Evolutionary conservation across 2,888 invertebrate genomes (phyloP).

Genomic region (Noctuana brunneofusca): DNA sequence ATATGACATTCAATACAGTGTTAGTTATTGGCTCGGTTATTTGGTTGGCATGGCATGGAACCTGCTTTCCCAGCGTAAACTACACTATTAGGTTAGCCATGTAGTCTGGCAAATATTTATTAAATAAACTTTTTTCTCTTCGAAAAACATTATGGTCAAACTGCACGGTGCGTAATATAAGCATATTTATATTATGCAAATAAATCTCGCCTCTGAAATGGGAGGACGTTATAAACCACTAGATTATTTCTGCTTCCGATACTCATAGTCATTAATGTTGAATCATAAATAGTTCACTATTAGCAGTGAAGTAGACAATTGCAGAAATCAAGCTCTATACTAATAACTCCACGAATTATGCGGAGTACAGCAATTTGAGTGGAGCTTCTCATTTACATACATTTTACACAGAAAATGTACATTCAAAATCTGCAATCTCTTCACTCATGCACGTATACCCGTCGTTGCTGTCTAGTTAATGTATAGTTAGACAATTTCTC

Average conservation of each 20-base stretch:
- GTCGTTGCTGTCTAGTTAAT: background rate
- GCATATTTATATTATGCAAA: too few species aligned
- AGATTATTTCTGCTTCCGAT: background rate
- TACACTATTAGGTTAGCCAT: too few species aligned
- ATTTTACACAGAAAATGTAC: constrained; percentile 18
- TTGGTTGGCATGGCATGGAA: too few species aligned
- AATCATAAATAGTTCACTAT: background rate
- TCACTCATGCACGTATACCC: background rate
- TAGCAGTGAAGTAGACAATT: constrained; percentile 8
- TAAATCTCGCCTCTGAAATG: too few species aligned
- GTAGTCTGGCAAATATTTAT: too few species aligned
- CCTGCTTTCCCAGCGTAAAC: too few species aligned
- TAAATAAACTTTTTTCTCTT: too few species aligned
- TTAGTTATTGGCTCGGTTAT: too few species aligned
- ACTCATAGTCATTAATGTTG: background rate
- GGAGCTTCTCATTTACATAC: constrained; percentile 20
- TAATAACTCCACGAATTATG: constrained; percentile 20
- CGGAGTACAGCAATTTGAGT: constrained; percentile 11
- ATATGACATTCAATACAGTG: too few species aligned
- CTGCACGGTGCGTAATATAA: too few species aligned
- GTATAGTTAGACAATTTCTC: background rate
- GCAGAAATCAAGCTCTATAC: constrained; percentile 11
- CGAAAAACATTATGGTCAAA: too few species aligned
- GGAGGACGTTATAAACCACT: background rate
- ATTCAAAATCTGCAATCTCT: constrained; percentile 5